Evolutionary conservation across 2,888 invertebrate genomes (phyloP), one percentile per base, ranked within the genome.

Genomic region (Abrostola tripartita): DNA sequence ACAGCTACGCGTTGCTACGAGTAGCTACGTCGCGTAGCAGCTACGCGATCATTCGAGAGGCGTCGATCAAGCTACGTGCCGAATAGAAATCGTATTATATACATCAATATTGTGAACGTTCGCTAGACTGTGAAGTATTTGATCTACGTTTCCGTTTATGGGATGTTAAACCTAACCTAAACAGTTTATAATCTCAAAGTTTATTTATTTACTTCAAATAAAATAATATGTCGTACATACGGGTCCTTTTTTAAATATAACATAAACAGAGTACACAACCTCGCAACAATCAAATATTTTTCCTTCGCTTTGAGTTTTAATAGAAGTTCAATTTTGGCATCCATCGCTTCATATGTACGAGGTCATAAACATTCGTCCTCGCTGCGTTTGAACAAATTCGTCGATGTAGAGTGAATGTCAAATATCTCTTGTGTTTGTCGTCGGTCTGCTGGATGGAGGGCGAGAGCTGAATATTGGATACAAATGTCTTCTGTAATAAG

Each of bases 331-430:
- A 47, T 47, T 47, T 47, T 8, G 5, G 9, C 10, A 47, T 47
- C 44, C 44, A 47, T 24, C 14, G 44, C 24, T 5, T 47, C 44
- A 47, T 47, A 47, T 47, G 2, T 8, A 47, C 44, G 24, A 47
- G 24, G 44, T 47, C 44, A 24, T 47, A 47, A 47, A 47, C 44
- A 47, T 47, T 47, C 44, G 14, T 8, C 41, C 24, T 41, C 6
- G 41, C 41, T n/a, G 41, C 41, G 41, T 24, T 8, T 24, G 5
- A 9, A 24, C 14, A 47, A 9, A 47, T 9, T 47, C 8, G 14
- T 47, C 44, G 24, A 47, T 47, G 44, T 14, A 47, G 8, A 14
- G 14, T 12, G 14, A 47, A 47, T 9, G 14, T 9, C 44, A 47
- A 47, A 47, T 47, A 47, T 47, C 0, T 47, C 24, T 24, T 47